Percentiles rank a stretch among this genome's conserved stretches.
These are phyloP conservation scores for Lasioglossum marginatum DNA, from an alignment of 2,888 invertebrate genomes.

Conservation along the genomic window DNA sequence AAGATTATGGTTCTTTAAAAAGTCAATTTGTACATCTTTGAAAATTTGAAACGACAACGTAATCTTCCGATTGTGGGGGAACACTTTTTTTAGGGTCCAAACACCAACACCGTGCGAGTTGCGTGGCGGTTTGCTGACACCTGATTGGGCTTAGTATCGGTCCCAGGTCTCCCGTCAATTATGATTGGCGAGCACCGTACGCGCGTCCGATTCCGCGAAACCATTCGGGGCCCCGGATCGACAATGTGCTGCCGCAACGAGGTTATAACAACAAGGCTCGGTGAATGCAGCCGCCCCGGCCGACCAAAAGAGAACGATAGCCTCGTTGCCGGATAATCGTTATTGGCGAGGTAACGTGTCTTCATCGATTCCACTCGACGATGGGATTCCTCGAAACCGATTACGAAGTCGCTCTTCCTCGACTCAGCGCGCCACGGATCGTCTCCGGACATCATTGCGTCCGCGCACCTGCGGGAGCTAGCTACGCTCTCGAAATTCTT, in stretches of 20 bases:
- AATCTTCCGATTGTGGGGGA: not conserved
- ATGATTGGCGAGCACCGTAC: conserved; percentile 32
- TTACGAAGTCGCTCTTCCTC: conserved; percentile 54
- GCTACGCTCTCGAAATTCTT: conserved; percentile 43
- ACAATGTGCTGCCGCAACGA: conserved; percentile 62
- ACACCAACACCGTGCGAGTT: not conserved
- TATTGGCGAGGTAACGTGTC: conserved; percentile 70
- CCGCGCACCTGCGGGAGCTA: conserved; percentile 48
- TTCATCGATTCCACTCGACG: conserved; percentile 65
- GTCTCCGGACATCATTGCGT: conserved; percentile 35
- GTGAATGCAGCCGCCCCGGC: conserved; percentile 44
- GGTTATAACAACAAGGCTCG: conserved; percentile 66
- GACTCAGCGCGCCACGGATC: conserved; percentile 25
- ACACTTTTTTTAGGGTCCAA: not conserved
- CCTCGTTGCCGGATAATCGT: conserved; percentile 68
- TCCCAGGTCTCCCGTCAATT: conserved; percentile 34
- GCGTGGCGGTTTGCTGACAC: not conserved
- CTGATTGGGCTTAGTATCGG: not conserved
- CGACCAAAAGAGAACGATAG: conserved; percentile 37
- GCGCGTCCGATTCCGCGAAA: conserved; percentile 62
- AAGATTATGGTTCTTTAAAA: not conserved
- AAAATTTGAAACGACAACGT: not conserved
- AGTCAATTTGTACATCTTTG: not conserved
- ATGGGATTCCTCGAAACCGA: conserved; percentile 70
- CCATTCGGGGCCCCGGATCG: conserved; percentile 56